A percentile compares a stretch with the other conserved stretches of the same genome.
Conservation (phyloP, 1,140 invertebrate species). For the Hyles vespertilio region DNA sequence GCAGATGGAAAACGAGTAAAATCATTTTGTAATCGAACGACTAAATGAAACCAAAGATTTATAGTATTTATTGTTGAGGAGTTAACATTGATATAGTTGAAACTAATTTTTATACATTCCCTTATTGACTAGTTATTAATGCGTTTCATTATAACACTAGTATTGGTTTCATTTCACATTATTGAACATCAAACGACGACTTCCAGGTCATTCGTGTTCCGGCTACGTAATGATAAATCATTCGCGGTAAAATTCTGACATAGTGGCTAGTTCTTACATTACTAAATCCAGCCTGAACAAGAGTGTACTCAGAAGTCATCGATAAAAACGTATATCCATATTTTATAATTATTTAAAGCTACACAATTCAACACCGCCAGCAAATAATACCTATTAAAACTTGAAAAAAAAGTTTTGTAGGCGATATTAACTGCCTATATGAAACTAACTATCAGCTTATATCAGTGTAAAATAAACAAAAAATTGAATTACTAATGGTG, state of each 20-base stretch:
- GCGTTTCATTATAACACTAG: constrained; percentile 16
- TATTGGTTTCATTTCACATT: constrained; percentile 13
- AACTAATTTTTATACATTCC: constrained; percentile 69
- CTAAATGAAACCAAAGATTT: constrained; percentile 73
- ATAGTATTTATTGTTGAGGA: constrained; percentile 71
- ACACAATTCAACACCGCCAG: neutral
- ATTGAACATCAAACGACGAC: neutral
- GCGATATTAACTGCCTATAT: too few species aligned
- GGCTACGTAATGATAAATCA: too few species aligned
- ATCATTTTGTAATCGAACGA: constrained; percentile 52
- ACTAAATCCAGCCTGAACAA: too few species aligned
- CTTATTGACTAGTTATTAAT: constrained; percentile 42
- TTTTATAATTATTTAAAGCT: neutral
- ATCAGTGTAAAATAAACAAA: too few species aligned
- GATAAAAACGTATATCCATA: neutral
- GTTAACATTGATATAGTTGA: constrained; percentile 59
- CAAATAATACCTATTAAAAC: too few species aligned
- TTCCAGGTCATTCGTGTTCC: too few species aligned
- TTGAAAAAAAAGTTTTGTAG: too few species aligned
- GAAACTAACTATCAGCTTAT: too few species aligned
- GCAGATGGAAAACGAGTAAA: constrained; percentile 20
- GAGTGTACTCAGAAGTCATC: too few species aligned
- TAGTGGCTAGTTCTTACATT: too few species aligned
- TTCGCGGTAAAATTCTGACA: too few species aligned
- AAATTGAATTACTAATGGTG: too few species aligned